These are phyloP conservation scores for Hydropotes inermis DNA, from an alignment of 2,113 vertebrate genomes.

Conservation along the genomic window DNA sequence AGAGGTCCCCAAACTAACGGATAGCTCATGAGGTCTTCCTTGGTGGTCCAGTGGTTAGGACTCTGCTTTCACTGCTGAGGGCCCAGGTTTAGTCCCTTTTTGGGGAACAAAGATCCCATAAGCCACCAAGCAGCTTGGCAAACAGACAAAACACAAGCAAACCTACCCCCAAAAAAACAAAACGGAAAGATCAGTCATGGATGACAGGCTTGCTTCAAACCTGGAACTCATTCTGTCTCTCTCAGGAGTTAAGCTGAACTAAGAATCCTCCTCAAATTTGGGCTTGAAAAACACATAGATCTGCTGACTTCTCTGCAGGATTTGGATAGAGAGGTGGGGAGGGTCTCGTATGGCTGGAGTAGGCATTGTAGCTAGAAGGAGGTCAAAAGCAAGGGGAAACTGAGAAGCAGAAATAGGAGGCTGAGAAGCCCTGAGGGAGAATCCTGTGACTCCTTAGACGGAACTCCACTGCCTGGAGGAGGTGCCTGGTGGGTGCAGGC, in stretches of 20 bases:
- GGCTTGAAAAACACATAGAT: neutral
- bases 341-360: neutral
- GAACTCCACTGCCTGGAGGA: neutral
- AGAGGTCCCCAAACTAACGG: neutral
- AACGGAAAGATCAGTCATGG: neutral
- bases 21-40: neutral
- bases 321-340: neutral
- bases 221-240: neutral
- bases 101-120: neutral
- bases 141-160: neutral
- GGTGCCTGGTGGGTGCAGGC: neutral
- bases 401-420: neutral
- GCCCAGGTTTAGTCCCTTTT: neutral
- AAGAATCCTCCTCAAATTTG: neutral
- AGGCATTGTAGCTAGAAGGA: neutral
- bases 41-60: neutral
- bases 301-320: neutral
- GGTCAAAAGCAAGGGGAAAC: neutral
- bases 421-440: neutral
- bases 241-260: neutral
- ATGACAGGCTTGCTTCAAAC: neutral
- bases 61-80: neutral
- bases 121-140: neutral
- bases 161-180: neutral
- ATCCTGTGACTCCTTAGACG: rapidly evolving